Evolutionary conservation across 2,113 vertebrate genomes (phyloP), one percentile per base, ranked within the genome.

Genomic region (Herpailurus yagouaroundi): DNA sequence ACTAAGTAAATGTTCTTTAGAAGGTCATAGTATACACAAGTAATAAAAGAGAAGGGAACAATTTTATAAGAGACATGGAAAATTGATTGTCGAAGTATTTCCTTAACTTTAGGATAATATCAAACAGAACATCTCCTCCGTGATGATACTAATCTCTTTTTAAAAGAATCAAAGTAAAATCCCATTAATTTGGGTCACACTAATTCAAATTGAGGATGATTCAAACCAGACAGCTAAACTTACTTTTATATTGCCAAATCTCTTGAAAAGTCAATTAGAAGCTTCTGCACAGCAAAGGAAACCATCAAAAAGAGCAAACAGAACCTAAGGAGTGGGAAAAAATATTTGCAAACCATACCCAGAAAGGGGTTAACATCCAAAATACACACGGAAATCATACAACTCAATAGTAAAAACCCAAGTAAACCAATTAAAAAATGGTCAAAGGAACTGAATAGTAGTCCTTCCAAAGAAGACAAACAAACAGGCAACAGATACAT

Each of bases 141-240:
- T 86, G 55, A 45, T 57, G 55, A 97, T 74, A 83, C 38, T 55
- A 79, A 85, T 23, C 29, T 91, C 60, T 86, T 95, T 77, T 29
- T 57, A 88, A 95, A 77, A 79, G 60, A 94, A 50, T 83, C 76
- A 83, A 88, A 92, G 52, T 84, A 89, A 96, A 96, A 94, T 87
- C 23, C 80, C 79, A 94, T 89, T 91, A 86, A 94, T 83, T 89
- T 89, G 60, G 60, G 84, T 71, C 73, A 92, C 73, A 94, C 45
- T 80, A 52, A 94, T 87, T 92, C 36, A 83, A 94, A 87, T 55
- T 57, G 38, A 64, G 14, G 69, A 86, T 79, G 87, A 97, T 89
- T 85, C 82, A 97, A 97, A 95, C 73, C 74, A 97, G 68, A 82
- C 16, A 60, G 41, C 76, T 79, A 29, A 83, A 66, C 16, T 87